phyloP scores from a whole-genome alignment of 1,140 invertebrate species.

The Ips typographus region DNA sequence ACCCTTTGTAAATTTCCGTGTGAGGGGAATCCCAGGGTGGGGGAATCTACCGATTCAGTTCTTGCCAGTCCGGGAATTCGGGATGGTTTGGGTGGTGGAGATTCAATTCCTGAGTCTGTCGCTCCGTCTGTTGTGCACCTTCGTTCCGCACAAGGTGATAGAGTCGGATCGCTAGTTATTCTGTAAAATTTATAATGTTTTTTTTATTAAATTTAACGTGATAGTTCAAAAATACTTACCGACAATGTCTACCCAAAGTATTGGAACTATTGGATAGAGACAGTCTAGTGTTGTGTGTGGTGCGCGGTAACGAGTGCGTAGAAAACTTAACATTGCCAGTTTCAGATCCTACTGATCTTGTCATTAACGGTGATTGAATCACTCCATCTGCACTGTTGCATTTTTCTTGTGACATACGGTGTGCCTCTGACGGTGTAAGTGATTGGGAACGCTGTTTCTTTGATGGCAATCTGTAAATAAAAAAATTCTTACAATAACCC shows the following conservation, averaged over 20 bases:
- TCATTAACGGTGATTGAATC: conserved; percentile 55
- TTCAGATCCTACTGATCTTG: conserved; percentile 49
- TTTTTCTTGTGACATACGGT: conserved; percentile 56
- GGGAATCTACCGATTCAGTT: conserved; percentile 53
- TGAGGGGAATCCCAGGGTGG: conserved; percentile 38
- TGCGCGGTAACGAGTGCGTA: conserved; percentile 60
- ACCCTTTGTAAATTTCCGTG: conserved; percentile 54
- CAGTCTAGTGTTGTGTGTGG: conserved; percentile 45
- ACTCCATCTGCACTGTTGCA: conserved; percentile 65
- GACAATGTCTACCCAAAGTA: conserved; percentile 49
- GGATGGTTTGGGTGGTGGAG: conserved; percentile 73
- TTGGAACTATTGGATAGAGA: conserved; percentile 47
- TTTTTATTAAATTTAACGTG: conserved; percentile 24
- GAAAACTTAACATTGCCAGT: conserved; percentile 55
- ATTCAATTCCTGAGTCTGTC: conserved; percentile 48
- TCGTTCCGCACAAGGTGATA: conserved; percentile 55
- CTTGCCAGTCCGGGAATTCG: conserved; percentile 57
- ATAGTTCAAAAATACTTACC: conserved; percentile 11
- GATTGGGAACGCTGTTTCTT: conserved; percentile 71
- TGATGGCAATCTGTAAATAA: conserved; percentile 55
- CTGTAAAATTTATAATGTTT: conserved; percentile 43
- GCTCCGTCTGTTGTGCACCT: conserved; percentile 43
- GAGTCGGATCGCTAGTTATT: conserved; percentile 60
- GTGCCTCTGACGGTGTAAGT: conserved; percentile 61
- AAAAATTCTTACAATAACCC: background rate